Evolutionary conservation across 1,140 invertebrate genomes (phyloP).

Genomic region (Coenobita brevimanus): DNA sequence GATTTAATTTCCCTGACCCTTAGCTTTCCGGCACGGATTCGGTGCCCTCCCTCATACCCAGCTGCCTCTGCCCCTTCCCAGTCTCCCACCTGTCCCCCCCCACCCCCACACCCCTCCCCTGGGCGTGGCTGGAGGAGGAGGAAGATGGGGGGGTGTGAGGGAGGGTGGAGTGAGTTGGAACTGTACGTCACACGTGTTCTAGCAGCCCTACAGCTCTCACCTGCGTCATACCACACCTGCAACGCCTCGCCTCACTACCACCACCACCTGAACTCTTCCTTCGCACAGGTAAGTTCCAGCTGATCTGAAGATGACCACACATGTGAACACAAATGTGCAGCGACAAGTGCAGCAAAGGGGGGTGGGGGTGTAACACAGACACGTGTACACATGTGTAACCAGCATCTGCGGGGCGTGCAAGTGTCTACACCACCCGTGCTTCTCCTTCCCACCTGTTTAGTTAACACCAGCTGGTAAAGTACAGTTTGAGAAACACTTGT

Average conservation of each 20-base stretch:
- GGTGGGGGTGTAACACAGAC: constrained; percentile 12
- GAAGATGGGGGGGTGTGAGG: background rate
- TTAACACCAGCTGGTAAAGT: background rate
- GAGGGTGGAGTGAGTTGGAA: background rate
- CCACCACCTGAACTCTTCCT: background rate
- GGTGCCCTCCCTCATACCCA: no score
- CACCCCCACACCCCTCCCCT: background rate
- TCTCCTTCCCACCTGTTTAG: constrained; percentile 36
- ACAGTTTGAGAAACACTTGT: constrained; percentile 22
- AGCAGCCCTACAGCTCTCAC: constrained; percentile 25
- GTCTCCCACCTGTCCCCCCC: background rate
- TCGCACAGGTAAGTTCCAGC: constrained; percentile 29
- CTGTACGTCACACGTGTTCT: constrained; percentile 38
- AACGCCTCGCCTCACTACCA: background rate
- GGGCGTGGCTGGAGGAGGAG: background rate
- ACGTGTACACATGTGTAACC: constrained; percentile 36
- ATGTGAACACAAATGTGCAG: constrained; percentile 32
- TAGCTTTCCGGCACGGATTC: no score
- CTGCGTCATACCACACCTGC: constrained; percentile 35
- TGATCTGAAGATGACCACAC: constrained; percentile 35
- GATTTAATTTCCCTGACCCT: no score
- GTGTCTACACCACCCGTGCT: constrained; percentile 34
- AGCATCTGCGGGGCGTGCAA: constrained; percentile 53
- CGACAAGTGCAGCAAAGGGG: constrained; percentile 18
- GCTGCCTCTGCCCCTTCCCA: background rate